Base-by-base conservation (phyloP, 37 sponge, comb jelly and placozoan species). In the Agelas oroides region DNA sequence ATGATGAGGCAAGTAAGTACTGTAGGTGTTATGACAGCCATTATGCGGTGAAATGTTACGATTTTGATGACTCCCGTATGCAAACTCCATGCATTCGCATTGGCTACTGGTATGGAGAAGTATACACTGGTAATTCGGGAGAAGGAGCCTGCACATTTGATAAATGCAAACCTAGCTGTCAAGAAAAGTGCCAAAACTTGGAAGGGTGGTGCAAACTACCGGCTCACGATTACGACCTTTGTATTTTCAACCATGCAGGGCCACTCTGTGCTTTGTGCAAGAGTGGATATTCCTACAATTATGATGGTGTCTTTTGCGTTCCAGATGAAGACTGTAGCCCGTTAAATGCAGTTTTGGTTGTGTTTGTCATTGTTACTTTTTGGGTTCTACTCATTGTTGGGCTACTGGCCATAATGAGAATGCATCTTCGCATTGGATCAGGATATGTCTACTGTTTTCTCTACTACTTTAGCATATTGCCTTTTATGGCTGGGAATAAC, bases 381-480 rank as follows among this genome's bases (percentile, higher is more conserved):
- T 71, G 72, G 72, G 39, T 71, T 71, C 24, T 71, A 30, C 21
- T 80, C 18, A 67, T 52, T 39, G 53, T 18, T 39, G 30, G 41
- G 16, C 23, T 66, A 11, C 28, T 80, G 12, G 5, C 1, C 27
- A 24, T 41, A 53, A 39, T 63, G 21, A 66, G 38, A 53, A 28
- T 68, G 32, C 24, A 80, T 41, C 35, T 80, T 11, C 81, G 55
- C 20, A 46, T 80, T 37, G 81, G 81, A 19, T 80, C 81, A 19
- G 81, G 81, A 31, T 32, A 41, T 40, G 18, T 80, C 27, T 67
- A 80, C 57, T 66, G 81, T 36, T 40, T 80, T 20, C 25, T 80
- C 23, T 80, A 65, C 56, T 80, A 68, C 70, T 80, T 80, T 70
- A 80, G 81, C 67, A 70, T 80, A 27, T n/a, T 80, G 27, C 69